A percentile compares a stretch with the other conserved stretches of the same genome.
These are phyloP conservation scores for Spialia ferax DNA, from an alignment of 2,888 invertebrate species.

Conservation along the genomic window DNA sequence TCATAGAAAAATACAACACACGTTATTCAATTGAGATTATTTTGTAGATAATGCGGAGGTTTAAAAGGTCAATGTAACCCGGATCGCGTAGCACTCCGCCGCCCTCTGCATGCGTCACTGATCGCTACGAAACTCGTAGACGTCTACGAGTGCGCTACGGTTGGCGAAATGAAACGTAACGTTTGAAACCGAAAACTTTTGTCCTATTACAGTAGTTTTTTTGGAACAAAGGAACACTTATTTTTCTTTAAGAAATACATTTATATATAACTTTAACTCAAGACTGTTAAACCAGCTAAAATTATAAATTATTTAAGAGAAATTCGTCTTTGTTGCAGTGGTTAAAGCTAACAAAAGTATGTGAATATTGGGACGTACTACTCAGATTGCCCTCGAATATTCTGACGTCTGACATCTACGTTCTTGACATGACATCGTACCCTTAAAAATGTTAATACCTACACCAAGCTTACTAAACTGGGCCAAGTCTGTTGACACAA, in stretches of 20 bases:
- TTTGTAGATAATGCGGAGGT: constrained; percentile 61
- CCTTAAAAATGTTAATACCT: background rate
- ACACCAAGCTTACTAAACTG: constrained; percentile 9
- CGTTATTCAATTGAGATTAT: constrained; percentile 43
- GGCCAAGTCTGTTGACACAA: constrained; percentile 13
- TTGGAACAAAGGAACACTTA: background rate
- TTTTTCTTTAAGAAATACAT: background rate
- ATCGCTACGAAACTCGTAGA: constrained; percentile 77
- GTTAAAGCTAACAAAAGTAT: background rate
- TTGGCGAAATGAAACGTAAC: constrained; percentile 51
- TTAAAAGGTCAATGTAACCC: constrained; percentile 69
- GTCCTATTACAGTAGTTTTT: background rate
- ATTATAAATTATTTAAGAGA: background rate
- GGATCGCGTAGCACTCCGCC: constrained; percentile 69
- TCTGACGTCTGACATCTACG: constrained; percentile 5
- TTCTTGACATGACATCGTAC: constrained; percentile 9
- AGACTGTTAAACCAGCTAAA: background rate
- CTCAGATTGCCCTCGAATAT: constrained; percentile 14
- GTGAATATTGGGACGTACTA: background rate
- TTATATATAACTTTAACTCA: background rate
- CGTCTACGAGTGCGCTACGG: constrained; percentile 64
- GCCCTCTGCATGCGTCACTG: constrained; percentile 73
- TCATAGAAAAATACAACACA: constrained; percentile 44
- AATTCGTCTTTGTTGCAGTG: background rate
- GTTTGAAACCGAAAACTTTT: constrained; percentile 1